phyloP scores from a whole-genome alignment of 2,797 vertebrate genomes.

The Tapera naevia region DNA sequence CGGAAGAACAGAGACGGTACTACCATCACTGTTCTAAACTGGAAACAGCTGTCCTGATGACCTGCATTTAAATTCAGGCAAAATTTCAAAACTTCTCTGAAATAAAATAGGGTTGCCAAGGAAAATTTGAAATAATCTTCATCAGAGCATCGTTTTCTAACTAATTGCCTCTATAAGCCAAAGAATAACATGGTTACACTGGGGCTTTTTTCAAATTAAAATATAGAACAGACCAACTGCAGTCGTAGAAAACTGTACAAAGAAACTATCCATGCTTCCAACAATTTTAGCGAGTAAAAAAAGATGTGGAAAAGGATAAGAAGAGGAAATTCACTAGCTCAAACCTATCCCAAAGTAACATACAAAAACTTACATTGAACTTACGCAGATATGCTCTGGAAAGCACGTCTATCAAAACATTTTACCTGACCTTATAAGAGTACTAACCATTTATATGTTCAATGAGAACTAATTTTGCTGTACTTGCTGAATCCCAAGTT shows the following conservation, averaged over 20 bases:
- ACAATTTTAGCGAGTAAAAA: background rate
- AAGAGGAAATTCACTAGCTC: constrained; percentile 16
- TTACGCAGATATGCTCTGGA: background rate
- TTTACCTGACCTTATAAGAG: background rate
- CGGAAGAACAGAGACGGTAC: background rate
- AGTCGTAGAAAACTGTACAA: constrained; percentile 37
- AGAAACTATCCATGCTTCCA: background rate
- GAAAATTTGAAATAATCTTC: background rate
- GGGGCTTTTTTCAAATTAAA: background rate
- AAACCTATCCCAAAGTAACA: constrained; percentile 22
- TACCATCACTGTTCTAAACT: background rate
- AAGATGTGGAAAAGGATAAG: constrained; percentile 11
- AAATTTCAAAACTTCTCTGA: background rate
- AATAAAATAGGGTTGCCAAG: background rate
- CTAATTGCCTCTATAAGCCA: background rate
- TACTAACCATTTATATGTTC: background rate
- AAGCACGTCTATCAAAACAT: background rate
- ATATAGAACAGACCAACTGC: background rate
- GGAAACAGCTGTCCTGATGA: background rate
- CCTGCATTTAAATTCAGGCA: background rate
- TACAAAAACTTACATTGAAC: background rate
- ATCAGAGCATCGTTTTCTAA: background rate
- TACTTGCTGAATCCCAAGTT: background rate
- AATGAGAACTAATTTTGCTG: background rate
- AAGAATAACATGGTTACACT: background rate